Evolutionary conservation across 2,888 invertebrate genomes (phyloP).

Genomic region (Ctena decussata): DNA sequence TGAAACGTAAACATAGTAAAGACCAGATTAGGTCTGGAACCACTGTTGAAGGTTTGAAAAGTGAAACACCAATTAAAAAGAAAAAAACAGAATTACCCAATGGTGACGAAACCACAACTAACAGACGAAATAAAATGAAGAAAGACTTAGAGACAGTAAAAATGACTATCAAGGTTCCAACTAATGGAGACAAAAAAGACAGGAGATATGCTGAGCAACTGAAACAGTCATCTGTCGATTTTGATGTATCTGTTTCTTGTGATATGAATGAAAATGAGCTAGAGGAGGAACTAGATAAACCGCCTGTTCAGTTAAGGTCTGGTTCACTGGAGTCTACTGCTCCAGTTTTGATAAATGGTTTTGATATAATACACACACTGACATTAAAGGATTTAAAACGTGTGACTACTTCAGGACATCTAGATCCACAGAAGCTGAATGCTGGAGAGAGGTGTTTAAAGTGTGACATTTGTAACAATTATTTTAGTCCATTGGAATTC

Average conservation of each 20-base stretch:
- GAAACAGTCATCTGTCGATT: no score
- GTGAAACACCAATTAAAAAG: background rate
- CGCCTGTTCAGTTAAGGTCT: background rate
- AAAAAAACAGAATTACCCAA: background rate
- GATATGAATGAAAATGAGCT: no score
- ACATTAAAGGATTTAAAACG: background rate
- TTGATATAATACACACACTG: background rate
- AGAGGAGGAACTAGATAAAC: background rate
- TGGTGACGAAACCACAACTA: background rate
- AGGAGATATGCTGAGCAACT: no score
- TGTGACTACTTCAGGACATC: conserved; percentile 23
- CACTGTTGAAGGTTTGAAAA: background rate
- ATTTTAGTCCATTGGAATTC: conserved; percentile 48
- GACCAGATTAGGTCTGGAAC: background rate
- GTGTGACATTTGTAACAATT: conserved; percentile 37
- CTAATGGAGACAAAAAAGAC: background rate
- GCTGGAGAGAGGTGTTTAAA: conserved; percentile 35
- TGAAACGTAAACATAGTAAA: background rate
- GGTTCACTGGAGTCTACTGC: background rate
- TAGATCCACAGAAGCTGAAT: conserved; percentile 29
- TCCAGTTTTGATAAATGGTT: background rate
- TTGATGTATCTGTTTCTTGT: no score
- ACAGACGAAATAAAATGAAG: background rate
- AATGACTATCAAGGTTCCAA: background rate
- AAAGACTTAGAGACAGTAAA: background rate